A percentile compares a stretch with the other conserved stretches of the same genome.
Evolutionary conservation across 2,113 vertebrate genomes (phyloP).

Genomic region (Perca flavescens): DNA sequence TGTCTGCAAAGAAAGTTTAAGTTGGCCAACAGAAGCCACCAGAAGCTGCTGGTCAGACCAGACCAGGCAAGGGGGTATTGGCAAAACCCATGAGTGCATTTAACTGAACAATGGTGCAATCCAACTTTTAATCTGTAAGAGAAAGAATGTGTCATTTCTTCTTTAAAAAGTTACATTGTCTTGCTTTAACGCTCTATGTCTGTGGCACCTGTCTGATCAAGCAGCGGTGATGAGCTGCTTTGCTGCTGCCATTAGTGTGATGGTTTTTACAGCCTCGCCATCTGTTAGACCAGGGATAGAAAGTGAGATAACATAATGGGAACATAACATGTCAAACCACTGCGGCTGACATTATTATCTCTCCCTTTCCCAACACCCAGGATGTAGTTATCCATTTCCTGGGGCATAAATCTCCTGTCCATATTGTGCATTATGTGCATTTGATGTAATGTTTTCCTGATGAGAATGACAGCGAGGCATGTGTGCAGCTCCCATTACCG

Average conservation of each 20-base stretch:
- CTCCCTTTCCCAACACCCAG: constrained; percentile 42
- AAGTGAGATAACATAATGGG: constrained; percentile 42
- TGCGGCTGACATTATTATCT: constrained; percentile 41
- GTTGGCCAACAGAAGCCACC: neutral
- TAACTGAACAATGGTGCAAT: neutral
- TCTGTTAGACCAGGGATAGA: constrained; percentile 33
- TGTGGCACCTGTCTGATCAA: constrained; percentile 17
- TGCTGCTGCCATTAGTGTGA: constrained; percentile 16
- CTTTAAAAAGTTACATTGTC: neutral
- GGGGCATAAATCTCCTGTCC: constrained; percentile 43
- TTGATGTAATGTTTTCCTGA: constrained; percentile 57
- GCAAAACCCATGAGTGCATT: neutral
- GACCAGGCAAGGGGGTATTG: neutral
- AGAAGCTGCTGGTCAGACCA: neutral
- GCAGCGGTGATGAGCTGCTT: constrained; percentile 28
- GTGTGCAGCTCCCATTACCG: constrained; percentile 42
- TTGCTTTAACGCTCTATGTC: neutral
- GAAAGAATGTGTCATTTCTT: neutral
- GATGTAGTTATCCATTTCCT: constrained; percentile 70
- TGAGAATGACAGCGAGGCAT: constrained; percentile 44
- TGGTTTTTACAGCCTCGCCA: constrained; percentile 39
- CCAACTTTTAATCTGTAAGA: neutral
- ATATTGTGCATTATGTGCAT: constrained; percentile 60
- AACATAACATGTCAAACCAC: constrained; percentile 50
- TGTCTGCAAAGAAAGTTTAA: neutral